These are phyloP conservation scores for Mesorhabditis spiculigera DNA, from an alignment of 2,888 invertebrate species.

Conservation along the genomic window DNA sequence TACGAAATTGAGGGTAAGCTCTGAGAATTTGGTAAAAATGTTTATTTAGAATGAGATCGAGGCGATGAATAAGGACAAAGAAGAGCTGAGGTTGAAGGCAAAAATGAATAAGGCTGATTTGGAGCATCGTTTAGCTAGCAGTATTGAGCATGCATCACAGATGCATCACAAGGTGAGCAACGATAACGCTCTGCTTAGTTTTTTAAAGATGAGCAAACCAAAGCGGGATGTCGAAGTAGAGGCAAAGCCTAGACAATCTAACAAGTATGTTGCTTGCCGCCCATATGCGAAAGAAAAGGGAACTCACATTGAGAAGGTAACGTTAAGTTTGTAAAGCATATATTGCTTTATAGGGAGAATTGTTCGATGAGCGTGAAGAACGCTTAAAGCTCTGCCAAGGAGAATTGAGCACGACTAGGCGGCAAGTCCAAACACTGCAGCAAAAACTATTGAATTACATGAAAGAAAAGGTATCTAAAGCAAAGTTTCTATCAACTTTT, in stretches of 20 bases:
- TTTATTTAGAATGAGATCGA: constrained; percentile 34
- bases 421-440: constrained; percentile 52
- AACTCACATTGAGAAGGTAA: constrained; percentile 42
- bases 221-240: constrained; percentile 50
- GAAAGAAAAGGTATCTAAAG: constrained; percentile 20
- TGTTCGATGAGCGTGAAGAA: constrained; percentile 48
- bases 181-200: background rate
- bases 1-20: constrained; percentile 15
- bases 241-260: constrained; percentile 43
- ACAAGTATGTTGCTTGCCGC: constrained; percentile 55
- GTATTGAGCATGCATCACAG: constrained; percentile 46
- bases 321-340: background rate
- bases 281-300: constrained; percentile 41
- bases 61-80: constrained; percentile 35
- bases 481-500: constrained; percentile 12
- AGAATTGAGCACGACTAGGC: constrained; percentile 41
- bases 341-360: constrained; percentile 31
- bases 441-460: constrained; percentile 36
- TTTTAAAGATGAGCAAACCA: constrained; percentile 35
- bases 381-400: constrained; percentile 37
- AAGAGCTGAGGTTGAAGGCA: constrained; percentile 38
- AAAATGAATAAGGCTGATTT: constrained; percentile 47
- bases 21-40: background rate
- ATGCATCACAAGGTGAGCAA: constrained; percentile 22
- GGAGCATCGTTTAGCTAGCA: constrained; percentile 43